These are phyloP conservation scores for Phyllotis vaccarum DNA, from an alignment of 2,797 vertebrate genomes.

Conservation along the genomic window DNA sequence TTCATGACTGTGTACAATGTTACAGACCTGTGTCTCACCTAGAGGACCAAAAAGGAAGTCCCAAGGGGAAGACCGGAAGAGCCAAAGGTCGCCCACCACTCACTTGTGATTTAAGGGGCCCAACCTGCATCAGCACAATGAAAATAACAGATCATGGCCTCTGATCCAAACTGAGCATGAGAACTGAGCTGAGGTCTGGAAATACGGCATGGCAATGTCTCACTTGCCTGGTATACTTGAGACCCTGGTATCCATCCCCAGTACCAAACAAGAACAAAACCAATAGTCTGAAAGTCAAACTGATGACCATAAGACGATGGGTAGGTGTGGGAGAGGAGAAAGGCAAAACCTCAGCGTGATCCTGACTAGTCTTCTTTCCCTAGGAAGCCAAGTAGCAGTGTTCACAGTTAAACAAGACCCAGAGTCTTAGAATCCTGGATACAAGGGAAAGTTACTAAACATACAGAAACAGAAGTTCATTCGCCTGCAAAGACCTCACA, in stretches of 20 bases:
- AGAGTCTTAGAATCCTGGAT: neutral
- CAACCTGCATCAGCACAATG: neutral
- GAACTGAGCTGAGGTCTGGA: neutral
- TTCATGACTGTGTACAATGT: neutral
- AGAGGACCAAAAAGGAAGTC: neutral
- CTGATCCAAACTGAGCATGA: neutral
- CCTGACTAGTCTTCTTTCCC: neutral
- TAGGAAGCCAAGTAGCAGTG: neutral
- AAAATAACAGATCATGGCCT: neutral
- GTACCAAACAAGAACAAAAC: neutral
- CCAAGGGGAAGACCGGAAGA: neutral
- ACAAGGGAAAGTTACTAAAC: neutral
- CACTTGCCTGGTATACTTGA: neutral
- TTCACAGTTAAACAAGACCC: neutral
- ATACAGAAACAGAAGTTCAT: neutral
- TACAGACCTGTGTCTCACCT: neutral
- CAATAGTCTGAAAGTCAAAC: neutral
- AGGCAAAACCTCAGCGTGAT: no score
- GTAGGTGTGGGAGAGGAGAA: neutral
- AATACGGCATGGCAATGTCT: neutral
- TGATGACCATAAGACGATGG: neutral
- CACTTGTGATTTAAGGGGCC: no score
- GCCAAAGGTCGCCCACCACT: neutral
- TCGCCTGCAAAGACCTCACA: neutral
- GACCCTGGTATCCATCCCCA: neutral